Conservation (phyloP, 2,888 invertebrate species). For the Rhingia campestris region DNA sequence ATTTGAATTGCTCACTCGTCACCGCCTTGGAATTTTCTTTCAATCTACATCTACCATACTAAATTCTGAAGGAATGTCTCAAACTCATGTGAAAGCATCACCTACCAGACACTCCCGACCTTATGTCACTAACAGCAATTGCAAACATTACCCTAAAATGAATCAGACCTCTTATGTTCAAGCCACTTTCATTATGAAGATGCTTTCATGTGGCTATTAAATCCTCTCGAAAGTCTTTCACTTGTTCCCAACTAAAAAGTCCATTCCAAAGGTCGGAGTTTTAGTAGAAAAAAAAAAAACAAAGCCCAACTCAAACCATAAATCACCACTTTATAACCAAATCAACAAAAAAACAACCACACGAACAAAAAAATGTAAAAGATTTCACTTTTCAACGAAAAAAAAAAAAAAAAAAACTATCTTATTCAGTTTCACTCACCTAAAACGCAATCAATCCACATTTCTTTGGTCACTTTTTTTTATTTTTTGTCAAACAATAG, state of each 20-base stretch:
- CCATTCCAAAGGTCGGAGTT: constrained; percentile 36
- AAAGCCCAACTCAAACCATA: constrained; percentile 34
- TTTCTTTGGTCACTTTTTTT: constrained; percentile 14
- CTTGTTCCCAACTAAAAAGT: constrained; percentile 10
- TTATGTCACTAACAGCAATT: not conserved
- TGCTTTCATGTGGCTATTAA: not conserved
- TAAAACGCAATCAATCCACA: constrained; percentile 68
- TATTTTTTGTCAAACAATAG: no score
- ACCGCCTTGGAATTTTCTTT: no score
- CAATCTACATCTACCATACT: no score
- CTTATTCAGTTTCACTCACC: constrained; percentile 61
- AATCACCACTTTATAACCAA: constrained; percentile 39
- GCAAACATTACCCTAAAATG: not conserved
- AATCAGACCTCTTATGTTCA: not conserved
- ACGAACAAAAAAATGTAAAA: constrained; percentile 9
- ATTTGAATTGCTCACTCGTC: no score
- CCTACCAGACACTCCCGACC: constrained; percentile 15
- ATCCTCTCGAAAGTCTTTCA: constrained; percentile 22
- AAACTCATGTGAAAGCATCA: no score
- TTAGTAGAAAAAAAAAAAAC: not conserved
- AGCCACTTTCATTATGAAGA: not conserved
- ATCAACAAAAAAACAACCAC: constrained; percentile 28
- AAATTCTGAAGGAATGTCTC: no score
- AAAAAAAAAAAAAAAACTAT: constrained; percentile 51
- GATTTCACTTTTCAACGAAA: constrained; percentile 63